A percentile compares a stretch with the other conserved stretches of the same genome.
Conservation (phyloP, 1,140 invertebrate genomes). For the Danaus melanippus region DNA sequence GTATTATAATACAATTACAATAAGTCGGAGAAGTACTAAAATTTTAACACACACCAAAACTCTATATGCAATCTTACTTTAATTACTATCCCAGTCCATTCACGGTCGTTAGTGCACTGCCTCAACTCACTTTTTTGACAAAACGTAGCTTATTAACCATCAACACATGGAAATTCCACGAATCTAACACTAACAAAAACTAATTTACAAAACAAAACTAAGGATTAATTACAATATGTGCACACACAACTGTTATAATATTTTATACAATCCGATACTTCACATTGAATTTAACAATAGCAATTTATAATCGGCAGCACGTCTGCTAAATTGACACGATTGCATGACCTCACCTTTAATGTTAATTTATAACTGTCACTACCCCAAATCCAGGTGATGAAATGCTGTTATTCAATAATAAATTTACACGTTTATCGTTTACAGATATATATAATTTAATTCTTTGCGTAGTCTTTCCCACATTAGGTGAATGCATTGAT, state of each 20-base stretch:
- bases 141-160: constrained; percentile 49
- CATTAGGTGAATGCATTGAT: constrained; percentile 37
- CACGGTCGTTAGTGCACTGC: constrained; percentile 66
- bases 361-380: constrained; percentile 15
- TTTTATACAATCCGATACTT: constrained; percentile 20
- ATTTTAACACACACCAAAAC: constrained; percentile 53
- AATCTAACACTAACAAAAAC: constrained; percentile 44
- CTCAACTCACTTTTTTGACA: constrained; percentile 51
- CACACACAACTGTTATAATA: constrained; percentile 14
- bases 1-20: neutral
- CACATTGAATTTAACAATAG: constrained; percentile 27
- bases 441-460: constrained; percentile 9
- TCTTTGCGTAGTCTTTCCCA: constrained; percentile 17
- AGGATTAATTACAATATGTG: constrained; percentile 9
- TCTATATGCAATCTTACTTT: constrained; percentile 58
- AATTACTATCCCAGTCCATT: constrained; percentile 51
- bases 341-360: constrained; percentile 48
- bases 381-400: constrained; percentile 11
- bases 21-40: constrained; percentile 3
- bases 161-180: constrained; percentile 66
- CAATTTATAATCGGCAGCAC: constrained; percentile 42
- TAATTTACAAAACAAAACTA: constrained; percentile 5
- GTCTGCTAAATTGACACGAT: constrained; percentile 44
- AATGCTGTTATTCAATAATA: too few species aligned
- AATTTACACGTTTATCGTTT: too few species aligned